Evolutionary conservation across 2,888 invertebrate species (phyloP).

Genomic region (Melanargia galathea): DNA sequence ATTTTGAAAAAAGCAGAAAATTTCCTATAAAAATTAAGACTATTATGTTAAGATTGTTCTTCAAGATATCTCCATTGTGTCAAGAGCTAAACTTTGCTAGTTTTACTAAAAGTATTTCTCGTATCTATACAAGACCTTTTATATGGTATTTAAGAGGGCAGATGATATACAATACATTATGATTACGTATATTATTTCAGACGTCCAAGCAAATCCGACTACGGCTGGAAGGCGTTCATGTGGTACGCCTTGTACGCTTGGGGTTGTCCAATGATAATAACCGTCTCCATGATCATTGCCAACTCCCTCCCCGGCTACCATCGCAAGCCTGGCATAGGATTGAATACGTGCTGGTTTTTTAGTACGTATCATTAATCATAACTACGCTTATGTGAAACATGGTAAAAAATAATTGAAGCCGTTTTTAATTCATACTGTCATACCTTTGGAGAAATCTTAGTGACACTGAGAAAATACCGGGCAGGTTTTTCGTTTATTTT

Average conservation of each 20-base stretch:
- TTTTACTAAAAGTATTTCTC: no score
- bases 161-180: background rate
- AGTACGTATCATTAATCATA: conserved; percentile 2
- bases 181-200: conserved; percentile 47
- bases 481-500: no score
- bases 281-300: conserved; percentile 73
- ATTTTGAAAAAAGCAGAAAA: no score
- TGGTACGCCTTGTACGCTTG: conserved; percentile 83
- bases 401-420: background rate
- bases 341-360: conserved; percentile 84
- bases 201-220: conserved; percentile 54
- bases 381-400: background rate
- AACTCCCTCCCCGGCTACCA: conserved; percentile 79
- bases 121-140: no score
- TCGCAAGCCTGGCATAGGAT: conserved; percentile 82
- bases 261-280: conserved; percentile 79
- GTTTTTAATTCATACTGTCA: background rate
- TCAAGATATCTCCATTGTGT: no score
- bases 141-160: background rate
- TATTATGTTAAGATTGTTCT: no score
- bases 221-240: conserved; percentile 82
- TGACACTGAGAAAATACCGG: background rate
- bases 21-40: no score
- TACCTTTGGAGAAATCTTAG: background rate
- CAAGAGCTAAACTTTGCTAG: no score